Evolutionary conservation across 2,113 vertebrate genomes (phyloP).

Genomic region (Scopus umbretta): DNA sequence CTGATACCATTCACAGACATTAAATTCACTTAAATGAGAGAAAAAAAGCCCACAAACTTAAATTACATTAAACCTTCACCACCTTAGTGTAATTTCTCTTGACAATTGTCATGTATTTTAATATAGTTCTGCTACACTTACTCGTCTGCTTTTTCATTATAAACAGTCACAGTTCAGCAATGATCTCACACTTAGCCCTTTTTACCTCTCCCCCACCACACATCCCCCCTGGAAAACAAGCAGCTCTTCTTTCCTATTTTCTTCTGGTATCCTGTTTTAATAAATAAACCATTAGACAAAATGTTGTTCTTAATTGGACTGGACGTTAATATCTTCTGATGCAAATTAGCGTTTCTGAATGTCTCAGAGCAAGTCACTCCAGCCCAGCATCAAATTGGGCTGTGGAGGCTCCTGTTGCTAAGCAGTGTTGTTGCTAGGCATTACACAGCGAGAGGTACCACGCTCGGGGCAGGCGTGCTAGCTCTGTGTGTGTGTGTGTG

Average conservation of each 20-base stretch:
- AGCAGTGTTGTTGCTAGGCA: background rate
- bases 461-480: rapidly evolving
- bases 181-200: background rate
- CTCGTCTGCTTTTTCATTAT: background rate
- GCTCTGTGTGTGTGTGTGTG: rapidly evolving
- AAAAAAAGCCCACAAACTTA: background rate
- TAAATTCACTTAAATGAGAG: background rate
- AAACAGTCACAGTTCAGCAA: background rate
- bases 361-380: background rate
- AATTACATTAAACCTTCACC: background rate
- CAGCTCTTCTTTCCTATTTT: background rate
- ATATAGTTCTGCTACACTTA: background rate
- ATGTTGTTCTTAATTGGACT: constrained; percentile 16
- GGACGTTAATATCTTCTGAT: constrained; percentile 7
- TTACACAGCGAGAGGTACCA: background rate
- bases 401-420: background rate
- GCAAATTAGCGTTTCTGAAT: constrained; percentile 16
- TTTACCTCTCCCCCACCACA: background rate
- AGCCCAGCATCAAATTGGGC: background rate
- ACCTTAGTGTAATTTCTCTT: background rate
- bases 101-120: background rate
- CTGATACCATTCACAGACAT: background rate
- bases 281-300: constrained; percentile 24
- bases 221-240: background rate
- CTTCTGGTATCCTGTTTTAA: background rate